These are phyloP conservation scores for Aphidius ervi DNA, from an alignment of 1,140 invertebrate genomes.

Conservation along the genomic window DNA sequence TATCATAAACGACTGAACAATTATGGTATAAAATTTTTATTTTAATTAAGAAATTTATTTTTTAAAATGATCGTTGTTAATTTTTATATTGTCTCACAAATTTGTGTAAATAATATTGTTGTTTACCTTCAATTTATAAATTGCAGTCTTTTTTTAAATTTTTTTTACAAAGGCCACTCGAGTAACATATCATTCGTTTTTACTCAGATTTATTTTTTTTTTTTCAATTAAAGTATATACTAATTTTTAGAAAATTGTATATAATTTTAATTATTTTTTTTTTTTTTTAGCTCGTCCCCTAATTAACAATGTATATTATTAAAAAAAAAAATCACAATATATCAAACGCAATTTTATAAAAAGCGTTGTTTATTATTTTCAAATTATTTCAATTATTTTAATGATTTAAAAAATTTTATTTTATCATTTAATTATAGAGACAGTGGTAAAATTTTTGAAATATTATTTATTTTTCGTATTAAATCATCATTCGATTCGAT, in stretches of 20 bases:
- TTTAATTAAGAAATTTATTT: too few species aligned
- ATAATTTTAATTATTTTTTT: slow-evolving; percentile 12
- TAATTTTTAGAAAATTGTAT: slow-evolving; percentile 23
- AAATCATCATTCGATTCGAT: neutral
- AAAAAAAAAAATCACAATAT: slow-evolving; percentile 23
- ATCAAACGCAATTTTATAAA: slow-evolving; percentile 18
- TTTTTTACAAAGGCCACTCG: slow-evolving; percentile 44
- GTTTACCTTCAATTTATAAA: slow-evolving; percentile 29
- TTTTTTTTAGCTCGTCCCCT: slow-evolving; percentile 13
- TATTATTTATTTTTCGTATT: neutral
- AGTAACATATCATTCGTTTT: slow-evolving; percentile 19
- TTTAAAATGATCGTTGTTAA: too few species aligned
- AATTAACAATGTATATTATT: slow-evolving; percentile 4
- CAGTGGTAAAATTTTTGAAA: slow-evolving; percentile 1
- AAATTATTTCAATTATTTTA: neutral
- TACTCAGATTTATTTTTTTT: slow-evolving; percentile 9
- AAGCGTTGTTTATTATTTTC: slow-evolving; percentile 1
- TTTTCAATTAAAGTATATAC: slow-evolving; percentile 10
- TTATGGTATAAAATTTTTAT: too few species aligned
- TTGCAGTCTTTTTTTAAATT: slow-evolving; percentile 42
- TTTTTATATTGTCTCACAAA: slow-evolving; percentile 21
- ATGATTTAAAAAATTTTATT: neutral
- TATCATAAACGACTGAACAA: too few species aligned
- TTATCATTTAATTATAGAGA: neutral
- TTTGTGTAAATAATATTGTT: slow-evolving; percentile 15